Percentiles rank a stretch among this genome's conserved stretches.
Evolutionary conservation across 2,113 vertebrate genomes (phyloP).

Genomic region (Pionites leucogaster): DNA sequence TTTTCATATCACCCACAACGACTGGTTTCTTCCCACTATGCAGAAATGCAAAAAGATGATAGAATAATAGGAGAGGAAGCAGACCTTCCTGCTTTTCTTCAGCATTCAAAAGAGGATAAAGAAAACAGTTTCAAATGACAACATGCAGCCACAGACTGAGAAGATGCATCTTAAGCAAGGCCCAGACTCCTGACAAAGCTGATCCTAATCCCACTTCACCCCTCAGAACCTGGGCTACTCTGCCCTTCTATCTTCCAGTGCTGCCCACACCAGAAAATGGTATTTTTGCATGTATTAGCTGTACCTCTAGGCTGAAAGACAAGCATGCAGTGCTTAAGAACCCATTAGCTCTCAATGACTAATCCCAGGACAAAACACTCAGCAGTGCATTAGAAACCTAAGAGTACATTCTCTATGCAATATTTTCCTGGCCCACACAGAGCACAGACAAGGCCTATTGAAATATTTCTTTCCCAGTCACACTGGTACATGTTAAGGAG

Average conservation of each 20-base stretch:
- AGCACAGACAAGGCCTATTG: background rate
- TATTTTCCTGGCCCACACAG: background rate
- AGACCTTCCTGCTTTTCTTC: constrained; percentile 31
- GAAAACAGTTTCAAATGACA: background rate
- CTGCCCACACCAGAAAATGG: rapidly evolving
- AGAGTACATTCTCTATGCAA: background rate
- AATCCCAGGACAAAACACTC: background rate
- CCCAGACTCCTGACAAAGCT: background rate
- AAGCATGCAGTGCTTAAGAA: background rate
- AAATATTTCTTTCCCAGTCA: background rate
- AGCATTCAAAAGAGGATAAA: background rate
- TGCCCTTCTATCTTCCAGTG: background rate
- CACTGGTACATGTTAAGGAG: background rate
- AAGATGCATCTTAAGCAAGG: background rate
- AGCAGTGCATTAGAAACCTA: background rate
- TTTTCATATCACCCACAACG: background rate
- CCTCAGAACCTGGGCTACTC: background rate
- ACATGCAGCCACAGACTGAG: background rate
- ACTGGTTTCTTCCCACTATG: background rate
- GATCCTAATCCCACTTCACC: background rate
- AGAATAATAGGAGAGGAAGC: constrained; percentile 1
- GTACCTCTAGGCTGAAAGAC: background rate
- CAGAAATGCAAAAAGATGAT: background rate
- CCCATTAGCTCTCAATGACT: background rate
- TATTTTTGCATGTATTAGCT: background rate